phyloP scores from a whole-genome alignment of 2,888 invertebrate genomes.

The Blastobasis adustella region DNA sequence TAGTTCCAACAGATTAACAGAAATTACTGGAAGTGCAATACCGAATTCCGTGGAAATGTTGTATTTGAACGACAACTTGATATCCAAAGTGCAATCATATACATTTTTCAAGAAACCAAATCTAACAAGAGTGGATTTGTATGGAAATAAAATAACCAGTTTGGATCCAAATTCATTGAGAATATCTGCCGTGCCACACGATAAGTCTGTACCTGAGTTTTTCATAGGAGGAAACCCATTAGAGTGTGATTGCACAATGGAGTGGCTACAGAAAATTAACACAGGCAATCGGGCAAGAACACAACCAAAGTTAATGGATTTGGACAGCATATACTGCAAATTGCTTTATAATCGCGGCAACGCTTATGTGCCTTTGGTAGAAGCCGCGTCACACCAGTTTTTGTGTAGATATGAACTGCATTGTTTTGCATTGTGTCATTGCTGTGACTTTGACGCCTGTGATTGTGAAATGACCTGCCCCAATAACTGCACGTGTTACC shows the following conservation, averaged over 20 bases:
- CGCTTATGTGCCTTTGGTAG: conserved; percentile 82
- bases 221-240: conserved; percentile 90
- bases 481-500: conserved; percentile 89
- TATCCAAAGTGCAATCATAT: conserved; percentile 88
- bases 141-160: conserved; percentile 85
- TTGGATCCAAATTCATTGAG: conserved; percentile 84
- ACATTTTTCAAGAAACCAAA: conserved; percentile 92
- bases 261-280: conserved; percentile 90
- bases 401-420: conserved; percentile 89
- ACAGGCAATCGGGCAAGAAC: conserved; percentile 83
- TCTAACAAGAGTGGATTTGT: conserved; percentile 86
- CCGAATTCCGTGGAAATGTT: conserved; percentile 88
- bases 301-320: conserved; percentile 87
- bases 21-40: conserved; percentile 87
- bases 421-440: conserved; percentile 91
- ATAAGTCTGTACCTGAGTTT: conserved; percentile 85
- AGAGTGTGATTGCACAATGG: conserved; percentile 93
- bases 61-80: conserved; percentile 86
- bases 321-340: conserved; percentile 88
- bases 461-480: conserved; percentile 96
- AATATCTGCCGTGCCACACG: conserved; percentile 83
- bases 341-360: conserved; percentile 85
- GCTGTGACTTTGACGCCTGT: conserved; percentile 93
- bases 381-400: conserved; percentile 87
- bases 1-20: conserved; percentile 85